phyloP scores from a whole-genome alignment of 2,888 invertebrate species.

The Druceiella hillmani region DNA sequence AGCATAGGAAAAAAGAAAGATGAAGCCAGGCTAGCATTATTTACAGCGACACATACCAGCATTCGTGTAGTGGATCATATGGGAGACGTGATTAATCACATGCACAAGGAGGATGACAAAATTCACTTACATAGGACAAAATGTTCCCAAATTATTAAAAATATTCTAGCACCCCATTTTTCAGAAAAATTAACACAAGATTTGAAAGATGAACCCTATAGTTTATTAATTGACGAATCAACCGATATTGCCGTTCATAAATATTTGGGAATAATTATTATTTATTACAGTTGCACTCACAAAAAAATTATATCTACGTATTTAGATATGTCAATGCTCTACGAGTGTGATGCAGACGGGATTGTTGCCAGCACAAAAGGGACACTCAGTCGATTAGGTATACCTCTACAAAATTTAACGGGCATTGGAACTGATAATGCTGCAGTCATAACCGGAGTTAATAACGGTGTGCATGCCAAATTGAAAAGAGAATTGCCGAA shows the following conservation, averaged over 20 bases:
- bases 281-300: slow-evolving; percentile 13
- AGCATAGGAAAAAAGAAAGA: slow-evolving; percentile 9
- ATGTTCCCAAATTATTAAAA: slow-evolving; percentile 14
- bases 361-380: slow-evolving; percentile 16
- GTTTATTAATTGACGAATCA: slow-evolving; percentile 11
- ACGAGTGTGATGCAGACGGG: slow-evolving; percentile 17
- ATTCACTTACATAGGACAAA: slow-evolving; percentile 14
- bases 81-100: slow-evolving; percentile 21
- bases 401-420: slow-evolving; percentile 26
- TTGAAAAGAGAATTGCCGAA: neutral
- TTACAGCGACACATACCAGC: slow-evolving; percentile 19
- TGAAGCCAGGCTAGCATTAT: slow-evolving; percentile 17
- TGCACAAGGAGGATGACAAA: slow-evolving; percentile 14
- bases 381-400: slow-evolving; percentile 14
- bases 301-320: slow-evolving; percentile 22
- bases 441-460: too few relatives aligned
- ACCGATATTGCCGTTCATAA: slow-evolving; percentile 13
- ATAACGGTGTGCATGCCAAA: neutral
- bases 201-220: slow-evolving; percentile 10
- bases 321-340: slow-evolving; percentile 19
- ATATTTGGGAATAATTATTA: slow-evolving; percentile 11
- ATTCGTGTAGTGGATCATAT: slow-evolving; percentile 20
- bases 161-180: slow-evolving; percentile 14
- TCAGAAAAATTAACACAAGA: slow-evolving; percentile 8
- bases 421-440: slow-evolving; percentile 33